These are phyloP conservation scores for Pseudococcus viburni DNA, from an alignment of 2,888 invertebrate genomes.

Conservation along the genomic window DNA sequence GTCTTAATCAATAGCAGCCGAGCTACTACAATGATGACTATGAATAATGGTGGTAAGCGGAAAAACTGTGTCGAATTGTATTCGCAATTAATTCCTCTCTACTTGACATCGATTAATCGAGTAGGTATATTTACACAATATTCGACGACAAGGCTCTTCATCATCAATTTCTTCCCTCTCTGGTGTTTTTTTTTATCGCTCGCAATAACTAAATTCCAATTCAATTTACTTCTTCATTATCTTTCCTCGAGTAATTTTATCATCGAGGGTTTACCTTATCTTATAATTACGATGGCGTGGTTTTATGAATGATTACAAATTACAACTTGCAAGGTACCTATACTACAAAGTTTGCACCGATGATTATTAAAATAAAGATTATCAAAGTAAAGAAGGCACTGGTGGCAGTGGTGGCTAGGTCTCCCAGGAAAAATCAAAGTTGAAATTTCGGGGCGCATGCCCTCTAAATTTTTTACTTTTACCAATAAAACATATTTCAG, in stretches of 20 bases:
- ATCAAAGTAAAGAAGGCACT: not conserved
- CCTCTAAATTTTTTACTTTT: too few relatives aligned
- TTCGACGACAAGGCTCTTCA: not conserved
- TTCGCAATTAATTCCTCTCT: constrained; percentile 36
- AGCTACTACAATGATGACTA: constrained; percentile 55
- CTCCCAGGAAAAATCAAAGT: too few relatives aligned
- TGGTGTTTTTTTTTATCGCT: not conserved
- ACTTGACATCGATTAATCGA: constrained; percentile 33
- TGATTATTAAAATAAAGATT: constrained; percentile 5
- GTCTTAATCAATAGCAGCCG: constrained; percentile 20
- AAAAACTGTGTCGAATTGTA: constrained; percentile 53
- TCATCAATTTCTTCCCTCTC: not conserved
- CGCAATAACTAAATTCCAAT: not conserved
- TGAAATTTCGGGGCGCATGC: too few relatives aligned
- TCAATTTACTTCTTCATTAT: constrained; percentile 19
- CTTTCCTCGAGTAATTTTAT: not conserved
- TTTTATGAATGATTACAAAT: not conserved
- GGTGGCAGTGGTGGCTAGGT: too few relatives aligned
- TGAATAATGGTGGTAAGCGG: constrained; percentile 47
- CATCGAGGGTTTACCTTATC: not conserved
- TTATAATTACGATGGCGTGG: not conserved
- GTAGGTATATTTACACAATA: constrained; percentile 28
- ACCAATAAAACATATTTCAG: too few relatives aligned
- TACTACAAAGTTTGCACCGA: not conserved
- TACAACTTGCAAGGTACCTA: not conserved